phyloP scores from a whole-genome alignment of 1,140 invertebrate species.

The Tribolium madens region DNA sequence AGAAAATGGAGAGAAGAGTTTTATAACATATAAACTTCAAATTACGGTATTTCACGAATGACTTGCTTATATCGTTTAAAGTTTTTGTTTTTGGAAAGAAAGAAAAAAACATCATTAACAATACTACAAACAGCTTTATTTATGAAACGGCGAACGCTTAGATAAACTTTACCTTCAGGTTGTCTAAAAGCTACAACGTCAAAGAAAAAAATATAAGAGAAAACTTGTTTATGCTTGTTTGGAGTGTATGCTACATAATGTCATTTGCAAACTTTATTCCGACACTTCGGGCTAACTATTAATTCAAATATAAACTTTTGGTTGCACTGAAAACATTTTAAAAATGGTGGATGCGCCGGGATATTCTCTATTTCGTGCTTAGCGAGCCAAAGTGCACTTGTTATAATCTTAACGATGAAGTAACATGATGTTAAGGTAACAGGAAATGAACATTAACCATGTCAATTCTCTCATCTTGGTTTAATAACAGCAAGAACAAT shows the following conservation, averaged over 20 bases:
- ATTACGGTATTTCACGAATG: slow-evolving; percentile 51
- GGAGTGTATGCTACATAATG: not conserved
- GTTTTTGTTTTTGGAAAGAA: slow-evolving; percentile 4
- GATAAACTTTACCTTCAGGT: not conserved
- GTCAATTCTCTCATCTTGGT: slow-evolving; percentile 6
- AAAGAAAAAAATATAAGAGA: not conserved
- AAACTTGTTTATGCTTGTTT: not conserved
- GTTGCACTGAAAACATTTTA: too few relatives aligned
- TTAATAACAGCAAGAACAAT: slow-evolving; percentile 23
- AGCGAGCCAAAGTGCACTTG: not conserved
- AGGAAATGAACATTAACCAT: slow-evolving; percentile 3
- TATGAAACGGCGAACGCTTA: not conserved
- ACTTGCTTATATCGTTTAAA: slow-evolving; percentile 20
- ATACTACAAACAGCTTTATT: not conserved
- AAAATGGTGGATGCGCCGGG: not conserved
- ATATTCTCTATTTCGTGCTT: not conserved
- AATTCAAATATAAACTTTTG: too few relatives aligned
- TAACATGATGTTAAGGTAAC: not conserved
- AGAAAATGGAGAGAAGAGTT: slow-evolving; percentile 51
- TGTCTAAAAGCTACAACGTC: not conserved
- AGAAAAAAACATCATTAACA: slow-evolving; percentile 7
- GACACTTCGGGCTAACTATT: too few relatives aligned
- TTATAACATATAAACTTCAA: slow-evolving; percentile 53
- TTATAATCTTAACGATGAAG: not conserved
- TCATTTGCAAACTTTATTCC: not conserved